Evolutionary conservation across 2,797 vertebrate genomes (phyloP).

Genomic region (Nannoperca australis): DNA sequence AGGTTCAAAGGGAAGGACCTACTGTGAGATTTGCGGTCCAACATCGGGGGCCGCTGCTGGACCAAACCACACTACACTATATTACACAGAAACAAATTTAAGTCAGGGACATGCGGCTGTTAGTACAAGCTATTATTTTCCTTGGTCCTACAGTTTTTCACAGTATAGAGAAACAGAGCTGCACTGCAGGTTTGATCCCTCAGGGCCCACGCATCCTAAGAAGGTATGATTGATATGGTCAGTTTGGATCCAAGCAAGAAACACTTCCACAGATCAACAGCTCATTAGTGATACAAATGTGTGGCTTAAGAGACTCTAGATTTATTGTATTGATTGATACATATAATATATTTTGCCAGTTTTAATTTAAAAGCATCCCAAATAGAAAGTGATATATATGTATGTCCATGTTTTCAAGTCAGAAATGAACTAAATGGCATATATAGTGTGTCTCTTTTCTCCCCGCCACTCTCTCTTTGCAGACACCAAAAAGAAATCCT

Average conservation of each 20-base stretch:
- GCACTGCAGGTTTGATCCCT: slow-evolving; percentile 45
- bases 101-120: slow-evolving; percentile 9
- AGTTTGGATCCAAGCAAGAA: slow-evolving; percentile 41
- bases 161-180: slow-evolving; percentile 38
- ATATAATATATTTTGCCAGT: neutral
- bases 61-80: neutral
- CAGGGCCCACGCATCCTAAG: slow-evolving; percentile 39
- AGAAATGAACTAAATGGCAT: neutral
- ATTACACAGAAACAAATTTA: slow-evolving; percentile 4
- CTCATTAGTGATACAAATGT: slow-evolving; percentile 31
- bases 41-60: neutral
- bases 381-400: slow-evolving; percentile 7
- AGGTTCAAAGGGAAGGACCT: neutral
- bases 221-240: slow-evolving; percentile 56
- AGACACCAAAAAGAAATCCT: slow-evolving; percentile 9
- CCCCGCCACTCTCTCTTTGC: neutral
- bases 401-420: neutral
- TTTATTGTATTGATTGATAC: neutral
- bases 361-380: neutral
- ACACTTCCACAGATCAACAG: slow-evolving; percentile 37
- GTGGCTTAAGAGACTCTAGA: neutral
- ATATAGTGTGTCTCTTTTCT: neutral
- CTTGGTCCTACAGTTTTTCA: slow-evolving; percentile 27
- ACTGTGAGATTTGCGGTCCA: neutral
- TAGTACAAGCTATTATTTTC: slow-evolving; percentile 24